Evolutionary conservation across 1,140 invertebrate species (phyloP), one percentile per base, ranked within the genome.

Genomic region (Drosophila nikananu): DNA sequence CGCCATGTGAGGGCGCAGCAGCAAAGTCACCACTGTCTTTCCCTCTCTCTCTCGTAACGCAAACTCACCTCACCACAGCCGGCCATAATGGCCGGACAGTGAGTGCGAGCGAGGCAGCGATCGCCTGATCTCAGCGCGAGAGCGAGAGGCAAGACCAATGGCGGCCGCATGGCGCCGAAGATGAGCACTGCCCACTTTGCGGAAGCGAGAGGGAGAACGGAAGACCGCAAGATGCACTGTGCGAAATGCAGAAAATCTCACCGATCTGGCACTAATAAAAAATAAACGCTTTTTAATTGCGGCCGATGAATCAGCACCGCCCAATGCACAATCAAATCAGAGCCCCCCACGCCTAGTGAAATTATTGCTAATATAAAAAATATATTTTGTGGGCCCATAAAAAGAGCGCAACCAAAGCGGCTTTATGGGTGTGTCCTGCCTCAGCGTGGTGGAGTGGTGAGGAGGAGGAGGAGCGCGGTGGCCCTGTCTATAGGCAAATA

Each of bases 291-390:
- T 89, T 89, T 87, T 89, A 87, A 87, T 87, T 87, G 81, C 80
- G 58, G 30, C 52, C 46, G 59, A 75, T 87, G 86, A 77, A 80
- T 83, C 77, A 87, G 72, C 42, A 61, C 70, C 77, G 66, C 81
- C 51, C 64, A 80, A 55, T 39, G 61, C 80, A 75, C 58, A 83
- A 65, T 77, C 74, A 89, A 84, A 90, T 42, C 52, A 35, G 59
- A 81, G 60, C 64, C 46, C 64, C 46, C 59, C 84, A 81, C 75
- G 72, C 81, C 81, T 91, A 74, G 80, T 90, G 67, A 91, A 91
- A 90, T 90, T 81, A 90, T 90, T 86, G 90, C 84, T 86, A 90
- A 90, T 86, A 91, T 91, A 91, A 90, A 74, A 91, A 89, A 86
- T 79, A 91, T 77, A 80, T 86, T 86, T 90, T 81, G 82, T 92